Percentiles rank a stretch among this genome's conserved stretches.
Evolutionary conservation across 2,113 vertebrate genomes (phyloP).

Genomic region (Malurus melanocephalus): DNA sequence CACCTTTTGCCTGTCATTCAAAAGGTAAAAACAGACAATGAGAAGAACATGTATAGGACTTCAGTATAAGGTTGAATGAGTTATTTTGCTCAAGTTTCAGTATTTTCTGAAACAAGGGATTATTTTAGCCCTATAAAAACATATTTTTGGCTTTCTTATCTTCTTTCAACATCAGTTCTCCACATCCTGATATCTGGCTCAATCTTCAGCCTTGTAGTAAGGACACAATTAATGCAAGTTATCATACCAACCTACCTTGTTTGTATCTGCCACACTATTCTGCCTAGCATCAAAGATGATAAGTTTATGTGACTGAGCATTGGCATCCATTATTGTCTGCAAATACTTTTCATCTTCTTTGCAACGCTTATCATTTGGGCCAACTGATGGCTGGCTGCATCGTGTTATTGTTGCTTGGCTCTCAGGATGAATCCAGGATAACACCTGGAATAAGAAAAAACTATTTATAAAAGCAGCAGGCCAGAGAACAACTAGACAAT

Average conservation of each 20-base stretch:
- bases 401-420: constrained; percentile 91
- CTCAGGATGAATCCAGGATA: constrained; percentile 97
- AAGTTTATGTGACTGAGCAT: constrained; percentile 95
- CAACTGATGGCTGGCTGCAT: constrained; percentile 91
- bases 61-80: not conserved
- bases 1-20: constrained; percentile 86
- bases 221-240: not conserved
- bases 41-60: not conserved
- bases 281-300: constrained; percentile 93
- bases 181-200: not conserved
- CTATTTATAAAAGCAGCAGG: not conserved
- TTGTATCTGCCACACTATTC: constrained; percentile 85
- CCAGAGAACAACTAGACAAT: not conserved
- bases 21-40: not conserved
- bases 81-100: not conserved
- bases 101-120: not conserved
- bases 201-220: not conserved
- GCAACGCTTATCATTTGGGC: constrained; percentile 88
- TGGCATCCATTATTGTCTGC: constrained; percentile 95
- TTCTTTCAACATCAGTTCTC: not conserved
- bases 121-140: not conserved
- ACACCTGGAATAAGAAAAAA: constrained; percentile 73
- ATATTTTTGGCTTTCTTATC: not conserved
- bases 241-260: constrained; percentile 79
- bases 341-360: constrained; percentile 95